A percentile compares a stretch with the other conserved stretches of the same genome.
phyloP scores from a whole-genome alignment of 2,888 invertebrate genomes.

The Aplocera efformata region DNA sequence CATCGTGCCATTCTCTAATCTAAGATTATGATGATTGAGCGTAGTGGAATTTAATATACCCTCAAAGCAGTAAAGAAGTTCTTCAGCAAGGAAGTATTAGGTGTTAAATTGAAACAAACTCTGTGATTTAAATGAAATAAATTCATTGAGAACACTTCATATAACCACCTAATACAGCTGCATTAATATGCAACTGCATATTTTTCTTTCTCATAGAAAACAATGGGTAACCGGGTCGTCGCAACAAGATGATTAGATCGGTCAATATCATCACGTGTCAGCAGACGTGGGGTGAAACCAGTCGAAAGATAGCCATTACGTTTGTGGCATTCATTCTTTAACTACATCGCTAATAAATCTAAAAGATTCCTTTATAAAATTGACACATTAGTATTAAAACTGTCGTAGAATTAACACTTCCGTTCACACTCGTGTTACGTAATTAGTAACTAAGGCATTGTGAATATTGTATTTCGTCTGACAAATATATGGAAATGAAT shows the following conservation, averaged over 20 bases:
- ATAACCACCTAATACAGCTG: constrained; percentile 3
- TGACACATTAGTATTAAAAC: no score
- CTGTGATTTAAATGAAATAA: no score
- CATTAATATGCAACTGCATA: constrained; percentile 4
- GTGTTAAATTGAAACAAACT: no score
- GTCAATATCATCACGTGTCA: constrained; percentile 13
- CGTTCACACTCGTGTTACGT: constrained; percentile 5
- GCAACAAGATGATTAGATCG: constrained; percentile 9
- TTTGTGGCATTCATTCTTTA: constrained; percentile 8
- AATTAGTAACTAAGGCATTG: neutral
- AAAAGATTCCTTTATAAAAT: neutral
- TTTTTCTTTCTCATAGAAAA: constrained; percentile 11
- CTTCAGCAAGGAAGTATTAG: no score
- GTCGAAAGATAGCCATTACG: constrained; percentile 4
- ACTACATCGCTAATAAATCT: constrained; percentile 3
- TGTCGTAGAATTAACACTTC: constrained; percentile 1
- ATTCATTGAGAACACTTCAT: no score
- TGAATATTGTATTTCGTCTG: neutral
- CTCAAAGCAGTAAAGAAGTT: no score
- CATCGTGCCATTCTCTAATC: no score
- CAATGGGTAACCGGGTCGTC: constrained; percentile 19
- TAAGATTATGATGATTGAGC: no score
- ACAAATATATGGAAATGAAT: constrained; percentile 5
- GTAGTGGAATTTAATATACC: no score
- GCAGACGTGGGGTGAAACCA: constrained; percentile 18